Base-by-base conservation (phyloP, 2,888 invertebrate species). In the Slavum lentiscoides region DNA sequence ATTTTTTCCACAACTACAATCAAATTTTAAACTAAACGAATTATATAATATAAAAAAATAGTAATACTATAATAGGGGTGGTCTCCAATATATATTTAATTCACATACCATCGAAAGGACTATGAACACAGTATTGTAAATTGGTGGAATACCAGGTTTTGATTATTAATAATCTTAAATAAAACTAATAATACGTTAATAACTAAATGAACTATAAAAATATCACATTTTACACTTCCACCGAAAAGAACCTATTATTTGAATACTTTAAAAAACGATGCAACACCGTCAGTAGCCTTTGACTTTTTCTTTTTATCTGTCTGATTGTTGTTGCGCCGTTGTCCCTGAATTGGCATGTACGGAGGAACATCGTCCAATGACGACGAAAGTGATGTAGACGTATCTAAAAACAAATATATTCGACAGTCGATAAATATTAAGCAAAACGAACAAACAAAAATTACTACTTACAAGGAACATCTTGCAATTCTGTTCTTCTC, bases 261-360 rank as follows among this genome's bases (percentile, higher is more conserved):
- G 19, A 80, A 80, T 64, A 80, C 77, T 80, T 80, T 80, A 19
- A 80, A 80, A 80, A 80, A 80, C 37, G 77, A 80, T 70, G 70
- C 7, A 72, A 80, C 77, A 64, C 90, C 88, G 84, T 91, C 90
- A 86, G 90, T 89, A 76, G 88, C 87, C 82, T 88, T 88, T 83
- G 89, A 89, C 84, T 90, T 89, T 83, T 90, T 89, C 83, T 89
- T 88, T 83, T 89, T 89, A 85, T 91, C 91, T 84, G 91, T 90
- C 82, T 89, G 88, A n/a, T 90, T 88, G 2, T 88, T 89, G 84
- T 88, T 89, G 84, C 92, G 88, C 82, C 92, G 88, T 84, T 92
- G 92, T 70, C 92, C 92, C 86, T 92, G 92, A 85, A 93, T 92
- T 70, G 92, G 92, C 92, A 93, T 92, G 85, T 93, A 92, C 80